These are phyloP conservation scores for Saccopteryx leptura DNA, from an alignment of 2,113 vertebrate genomes.

Conservation along the genomic window DNA sequence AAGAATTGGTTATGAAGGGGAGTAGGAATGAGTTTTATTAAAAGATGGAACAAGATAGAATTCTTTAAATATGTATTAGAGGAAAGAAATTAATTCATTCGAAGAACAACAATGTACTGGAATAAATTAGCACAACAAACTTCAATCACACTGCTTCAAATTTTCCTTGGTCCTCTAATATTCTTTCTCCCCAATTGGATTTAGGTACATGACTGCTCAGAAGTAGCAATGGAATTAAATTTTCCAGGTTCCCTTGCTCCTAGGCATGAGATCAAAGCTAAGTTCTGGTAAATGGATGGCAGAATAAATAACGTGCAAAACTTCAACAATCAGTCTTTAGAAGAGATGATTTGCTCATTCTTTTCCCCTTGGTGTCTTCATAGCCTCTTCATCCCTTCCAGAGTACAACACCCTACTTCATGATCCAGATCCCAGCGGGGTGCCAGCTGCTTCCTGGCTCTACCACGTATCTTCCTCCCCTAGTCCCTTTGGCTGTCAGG, in stretches of 20 bases:
- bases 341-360: background rate
- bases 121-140: background rate
- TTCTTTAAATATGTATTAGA: background rate
- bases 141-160: background rate
- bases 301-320: background rate
- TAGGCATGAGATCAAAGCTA: background rate
- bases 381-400: background rate
- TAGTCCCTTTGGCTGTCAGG: background rate
- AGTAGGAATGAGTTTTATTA: background rate
- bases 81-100: background rate
- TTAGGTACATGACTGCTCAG: background rate
- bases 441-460: background rate
- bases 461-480: background rate
- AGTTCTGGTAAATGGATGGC: background rate
- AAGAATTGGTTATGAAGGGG: background rate
- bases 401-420: accelerated
- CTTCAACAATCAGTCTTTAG: background rate
- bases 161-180: background rate
- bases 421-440: background rate
- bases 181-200: background rate
- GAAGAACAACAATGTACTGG: background rate
- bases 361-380: background rate
- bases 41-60: background rate
- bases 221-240: background rate
- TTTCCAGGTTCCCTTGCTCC: background rate